Evolutionary conservation across 2,797 vertebrate species (phyloP).

Genomic region (Pagetopsis macropterus): DNA sequence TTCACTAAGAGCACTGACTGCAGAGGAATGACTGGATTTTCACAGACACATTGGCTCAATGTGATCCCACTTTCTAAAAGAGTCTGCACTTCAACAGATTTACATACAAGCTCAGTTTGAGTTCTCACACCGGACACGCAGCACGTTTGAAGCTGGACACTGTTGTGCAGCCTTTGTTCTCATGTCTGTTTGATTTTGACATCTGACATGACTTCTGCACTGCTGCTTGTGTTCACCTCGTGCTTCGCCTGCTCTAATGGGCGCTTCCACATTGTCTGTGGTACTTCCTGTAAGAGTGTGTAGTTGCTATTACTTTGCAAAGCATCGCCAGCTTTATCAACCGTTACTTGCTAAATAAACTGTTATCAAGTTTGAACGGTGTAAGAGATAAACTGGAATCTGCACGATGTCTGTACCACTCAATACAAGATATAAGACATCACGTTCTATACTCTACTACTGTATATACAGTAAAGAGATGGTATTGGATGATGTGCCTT

Average conservation of each 20-base stretch:
- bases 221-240: neutral
- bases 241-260: too few species aligned
- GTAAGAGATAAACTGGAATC: too few species aligned
- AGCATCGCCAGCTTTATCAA: too few species aligned
- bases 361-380: too few species aligned
- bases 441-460: too few species aligned
- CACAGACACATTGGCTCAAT: conserved; percentile 19
- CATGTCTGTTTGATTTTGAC: neutral
- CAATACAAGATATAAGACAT: too few species aligned
- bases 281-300: too few species aligned
- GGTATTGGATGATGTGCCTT: neutral
- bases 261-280: too few species aligned
- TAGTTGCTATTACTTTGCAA: too few species aligned
- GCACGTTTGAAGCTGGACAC: neutral
- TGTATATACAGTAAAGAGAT: neutral
- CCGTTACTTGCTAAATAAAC: too few species aligned
- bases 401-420: too few species aligned
- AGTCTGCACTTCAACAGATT: conserved; percentile 19
- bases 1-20: conserved; percentile 8
- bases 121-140: neutral
- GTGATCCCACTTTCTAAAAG: conserved; percentile 8
- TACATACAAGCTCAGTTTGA: neutral
- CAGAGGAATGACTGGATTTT: conserved; percentile 21
- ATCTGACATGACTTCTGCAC: neutral
- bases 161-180: neutral